Conservation (phyloP, 2,113 vertebrate genomes). For the Phycodurus eques region DNA sequence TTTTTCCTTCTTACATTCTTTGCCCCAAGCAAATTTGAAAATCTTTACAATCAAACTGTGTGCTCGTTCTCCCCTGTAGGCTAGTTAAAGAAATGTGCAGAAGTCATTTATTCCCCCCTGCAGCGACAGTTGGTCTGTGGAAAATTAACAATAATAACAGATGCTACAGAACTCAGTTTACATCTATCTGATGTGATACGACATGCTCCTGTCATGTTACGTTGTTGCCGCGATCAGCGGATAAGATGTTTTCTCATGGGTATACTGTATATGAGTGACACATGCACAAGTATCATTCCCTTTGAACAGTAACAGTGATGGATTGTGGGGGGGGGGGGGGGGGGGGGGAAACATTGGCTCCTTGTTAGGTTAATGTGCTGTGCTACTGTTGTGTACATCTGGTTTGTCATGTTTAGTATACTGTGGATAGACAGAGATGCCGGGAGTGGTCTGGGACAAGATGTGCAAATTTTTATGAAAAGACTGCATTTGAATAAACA, state of each 20-base stretch:
- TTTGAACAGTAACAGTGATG: slow-evolving; percentile 11
- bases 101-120: slow-evolving; percentile 48
- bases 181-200: slow-evolving; percentile 17
- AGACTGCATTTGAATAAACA: too few species aligned
- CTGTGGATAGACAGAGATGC: too few species aligned
- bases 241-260: slow-evolving; percentile 24
- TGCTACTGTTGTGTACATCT: too few species aligned
- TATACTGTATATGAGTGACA: slow-evolving; percentile 2
- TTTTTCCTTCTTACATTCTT: background rate
- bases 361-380: too few species aligned
- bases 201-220: slow-evolving; percentile 21
- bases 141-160: slow-evolving; percentile 41
- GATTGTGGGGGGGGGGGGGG: background rate
- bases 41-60: slow-evolving; percentile 45
- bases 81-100: slow-evolving; percentile 61
- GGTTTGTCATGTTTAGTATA: too few species aligned
- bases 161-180: slow-evolving; percentile 25
- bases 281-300: slow-evolving; percentile 23
- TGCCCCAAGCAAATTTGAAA: slow-evolving; percentile 27
- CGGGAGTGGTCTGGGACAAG: too few species aligned
- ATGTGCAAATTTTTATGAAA: too few species aligned
- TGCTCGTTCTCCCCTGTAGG: slow-evolving; percentile 43
- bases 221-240: background rate
- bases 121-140: slow-evolving; percentile 31
- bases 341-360: too few species aligned